Evolutionary conservation across 2,113 vertebrate species (phyloP).

Genomic region (Paracyprichromis sp.): DNA sequence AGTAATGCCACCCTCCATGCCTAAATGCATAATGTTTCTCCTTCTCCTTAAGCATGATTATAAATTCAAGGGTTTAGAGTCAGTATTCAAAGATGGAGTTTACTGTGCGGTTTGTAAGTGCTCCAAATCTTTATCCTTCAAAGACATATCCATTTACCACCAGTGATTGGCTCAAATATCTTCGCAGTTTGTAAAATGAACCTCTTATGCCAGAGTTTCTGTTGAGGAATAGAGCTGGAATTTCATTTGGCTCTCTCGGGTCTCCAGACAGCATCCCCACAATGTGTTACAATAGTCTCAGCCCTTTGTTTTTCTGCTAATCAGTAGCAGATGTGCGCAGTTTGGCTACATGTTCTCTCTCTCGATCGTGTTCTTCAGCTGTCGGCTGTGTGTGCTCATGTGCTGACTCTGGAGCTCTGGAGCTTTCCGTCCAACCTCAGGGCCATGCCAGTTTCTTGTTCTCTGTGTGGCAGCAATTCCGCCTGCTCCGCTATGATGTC

Average conservation of each 20-base stretch:
- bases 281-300: background rate
- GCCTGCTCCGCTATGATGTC: slow-evolving; percentile 26
- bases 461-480: background rate
- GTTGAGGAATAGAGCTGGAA: background rate
- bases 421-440: background rate
- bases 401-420: background rate
- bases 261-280: background rate
- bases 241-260: background rate
- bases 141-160: background rate
- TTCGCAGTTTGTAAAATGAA: background rate
- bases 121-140: background rate
- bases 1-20: background rate
- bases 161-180: background rate
- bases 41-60: background rate
- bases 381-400: background rate
- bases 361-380: background rate
- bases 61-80: background rate
- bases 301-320: slow-evolving; percentile 48
- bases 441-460: background rate
- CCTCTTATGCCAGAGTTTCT: background rate
- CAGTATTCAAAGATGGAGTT: background rate
- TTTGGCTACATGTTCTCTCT: background rate
- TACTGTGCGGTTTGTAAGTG: background rate
- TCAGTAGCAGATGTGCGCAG: slow-evolving; percentile 37
- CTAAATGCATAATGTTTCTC: background rate